Evolutionary conservation across 1,140 invertebrate genomes (phyloP).

Genomic region (Phortica variegata): DNA sequence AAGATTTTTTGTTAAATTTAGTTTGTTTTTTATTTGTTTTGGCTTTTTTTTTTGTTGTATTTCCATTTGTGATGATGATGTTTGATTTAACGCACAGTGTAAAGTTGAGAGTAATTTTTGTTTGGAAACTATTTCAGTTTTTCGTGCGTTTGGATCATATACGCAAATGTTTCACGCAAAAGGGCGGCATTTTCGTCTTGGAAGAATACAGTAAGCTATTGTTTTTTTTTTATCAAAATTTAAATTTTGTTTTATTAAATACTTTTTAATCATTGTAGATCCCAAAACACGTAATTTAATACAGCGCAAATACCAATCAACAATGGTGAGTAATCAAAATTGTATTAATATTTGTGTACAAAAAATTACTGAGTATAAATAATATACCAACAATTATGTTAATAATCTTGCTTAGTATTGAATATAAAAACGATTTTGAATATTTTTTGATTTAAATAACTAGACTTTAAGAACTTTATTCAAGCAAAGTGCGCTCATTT

Average conservation of each 20-base stretch:
- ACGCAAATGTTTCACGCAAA: slow-evolving; percentile 98
- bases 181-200: slow-evolving; percentile 97
- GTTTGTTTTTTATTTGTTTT: slow-evolving; percentile 14
- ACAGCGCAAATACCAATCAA: slow-evolving; percentile 95
- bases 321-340: slow-evolving; percentile 96
- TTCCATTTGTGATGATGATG: not conserved
- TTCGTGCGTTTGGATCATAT: slow-evolving; percentile 99
- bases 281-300: slow-evolving; percentile 95
- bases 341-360: too few species aligned
- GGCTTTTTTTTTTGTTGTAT: slow-evolving; percentile 9
- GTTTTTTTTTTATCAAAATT: slow-evolving; percentile 54
- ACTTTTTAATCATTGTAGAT: slow-evolving; percentile 72
- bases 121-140: slow-evolving; percentile 78
- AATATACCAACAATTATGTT: too few species aligned
- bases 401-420: too few species aligned
- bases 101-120: too few species aligned
- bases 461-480: too few species aligned
- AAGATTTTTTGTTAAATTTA: slow-evolving; percentile 9
- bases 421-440: too few species aligned
- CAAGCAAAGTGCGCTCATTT: slow-evolving; percentile 13
- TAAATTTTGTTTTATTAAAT: not conserved
- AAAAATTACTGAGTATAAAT: too few species aligned
- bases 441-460: too few species aligned
- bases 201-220: slow-evolving; percentile 99
- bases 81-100: slow-evolving; percentile 10